Percentiles rank a stretch among this genome's conserved stretches.
Conservation (phyloP, 2,113 vertebrate genomes). For the Cercopithecus mona region DNA sequence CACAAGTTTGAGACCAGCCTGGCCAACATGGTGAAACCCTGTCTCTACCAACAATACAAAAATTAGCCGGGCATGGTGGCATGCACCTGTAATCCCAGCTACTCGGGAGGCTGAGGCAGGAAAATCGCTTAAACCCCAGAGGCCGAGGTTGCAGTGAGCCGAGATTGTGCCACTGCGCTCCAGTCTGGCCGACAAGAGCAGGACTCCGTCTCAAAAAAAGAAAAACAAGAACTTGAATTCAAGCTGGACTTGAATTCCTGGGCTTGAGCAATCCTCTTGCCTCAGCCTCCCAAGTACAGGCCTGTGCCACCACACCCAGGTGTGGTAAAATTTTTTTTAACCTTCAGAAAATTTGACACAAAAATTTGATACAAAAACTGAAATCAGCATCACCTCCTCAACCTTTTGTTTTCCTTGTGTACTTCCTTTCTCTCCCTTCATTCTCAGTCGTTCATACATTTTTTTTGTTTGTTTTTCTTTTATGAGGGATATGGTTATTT, state of each 20-base stretch:
- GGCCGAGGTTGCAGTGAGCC: too few relatives aligned
- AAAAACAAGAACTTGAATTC: too few relatives aligned
- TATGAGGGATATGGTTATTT: neutral
- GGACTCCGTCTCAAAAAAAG: too few relatives aligned
- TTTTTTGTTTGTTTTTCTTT: neutral
- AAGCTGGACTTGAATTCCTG: neutral
- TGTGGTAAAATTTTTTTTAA: neutral
- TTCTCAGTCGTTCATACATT: neutral
- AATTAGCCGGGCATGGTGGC: too few relatives aligned
- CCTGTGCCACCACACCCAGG: neutral
- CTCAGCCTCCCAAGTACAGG: neutral
- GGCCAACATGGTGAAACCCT: too few relatives aligned
- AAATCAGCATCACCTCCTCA: neutral
- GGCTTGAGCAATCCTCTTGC: neutral
- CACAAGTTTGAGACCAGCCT: too few relatives aligned
- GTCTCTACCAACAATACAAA: too few relatives aligned
- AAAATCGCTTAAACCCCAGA: too few relatives aligned
- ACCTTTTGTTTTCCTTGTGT: neutral
- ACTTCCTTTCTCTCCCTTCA: neutral
- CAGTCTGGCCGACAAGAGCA: too few relatives aligned
- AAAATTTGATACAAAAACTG: neutral
- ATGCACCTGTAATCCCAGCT: too few relatives aligned
- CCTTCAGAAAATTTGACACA: neutral
- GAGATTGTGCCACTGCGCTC: rapidly evolving
- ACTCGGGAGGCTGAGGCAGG: too few relatives aligned